phyloP scores from a whole-genome alignment of 2,888 invertebrate genomes.

The Quadriops clusia region DNA sequence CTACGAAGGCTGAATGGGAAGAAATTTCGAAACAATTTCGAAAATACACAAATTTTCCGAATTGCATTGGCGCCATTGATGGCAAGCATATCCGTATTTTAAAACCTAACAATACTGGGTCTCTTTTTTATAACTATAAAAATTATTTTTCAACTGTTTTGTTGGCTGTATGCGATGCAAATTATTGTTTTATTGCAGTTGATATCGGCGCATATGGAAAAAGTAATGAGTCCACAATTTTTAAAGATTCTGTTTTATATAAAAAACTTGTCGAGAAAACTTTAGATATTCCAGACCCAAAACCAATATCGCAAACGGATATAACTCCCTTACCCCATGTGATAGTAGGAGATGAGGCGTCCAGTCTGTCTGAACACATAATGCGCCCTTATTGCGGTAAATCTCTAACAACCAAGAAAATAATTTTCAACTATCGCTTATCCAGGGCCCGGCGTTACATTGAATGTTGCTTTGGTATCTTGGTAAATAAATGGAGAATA shows the following conservation, averaged over 20 bases:
- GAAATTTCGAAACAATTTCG: constrained; percentile 5
- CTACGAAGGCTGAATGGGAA: constrained; percentile 6
- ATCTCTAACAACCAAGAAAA: constrained; percentile 11
- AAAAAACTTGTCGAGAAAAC: constrained; percentile 10
- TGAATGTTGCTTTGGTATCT: constrained; percentile 23
- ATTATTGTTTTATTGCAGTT: constrained; percentile 21
- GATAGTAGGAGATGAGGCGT: constrained; percentile 12
- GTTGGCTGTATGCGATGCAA: constrained; percentile 12
- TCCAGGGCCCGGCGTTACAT: constrained; percentile 18
- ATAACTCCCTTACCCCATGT: constrained; percentile 7
- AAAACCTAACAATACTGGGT: constrained; percentile 6
- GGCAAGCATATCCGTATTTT: constrained; percentile 17
- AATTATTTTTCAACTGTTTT: constrained; percentile 21
- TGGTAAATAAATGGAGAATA: constrained; percentile 22
- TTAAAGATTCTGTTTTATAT: constrained; percentile 14
- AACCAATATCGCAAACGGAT: constrained; percentile 3
- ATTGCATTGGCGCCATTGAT: constrained; percentile 9
- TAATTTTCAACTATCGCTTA: constrained; percentile 20
- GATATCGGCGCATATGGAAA: constrained; percentile 20
- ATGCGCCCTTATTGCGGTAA: constrained; percentile 10
- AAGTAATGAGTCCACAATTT: constrained; percentile 15
- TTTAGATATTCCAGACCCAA: constrained; percentile 9
- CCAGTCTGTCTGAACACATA: constrained; percentile 10
- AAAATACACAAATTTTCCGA: constrained; percentile 9
- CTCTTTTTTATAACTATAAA: constrained; percentile 14